Base-by-base conservation (phyloP, 2,113 vertebrate genomes). In the Geococcyx californianus region DNA sequence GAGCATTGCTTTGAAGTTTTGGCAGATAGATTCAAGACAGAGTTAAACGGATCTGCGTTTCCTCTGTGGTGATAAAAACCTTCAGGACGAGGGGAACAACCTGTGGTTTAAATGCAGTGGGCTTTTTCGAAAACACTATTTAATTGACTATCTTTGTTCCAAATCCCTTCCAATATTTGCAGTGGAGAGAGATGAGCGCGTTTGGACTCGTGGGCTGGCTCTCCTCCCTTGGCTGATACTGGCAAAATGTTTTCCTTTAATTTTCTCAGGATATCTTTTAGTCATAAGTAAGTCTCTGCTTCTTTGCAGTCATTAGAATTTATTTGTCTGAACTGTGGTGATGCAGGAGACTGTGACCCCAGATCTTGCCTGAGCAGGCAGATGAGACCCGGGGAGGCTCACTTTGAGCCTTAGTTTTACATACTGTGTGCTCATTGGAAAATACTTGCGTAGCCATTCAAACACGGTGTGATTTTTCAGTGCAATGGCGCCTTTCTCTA, bases 161-260 rank as follows among this genome's bases (percentile, higher is more conserved):
- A 83, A 92, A 83, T 94, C 58, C 82, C 54, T 92, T 87, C 92
- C 82, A 80, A 76, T 87, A 90, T 92, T 90, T 95, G 92, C 89
- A 66, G 73, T 89, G 72, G 85, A 66, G 89, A 62, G 62, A 75
- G 76, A 70, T 5, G 68, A 79, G 62, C 1, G 4, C 4, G 0
- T 25, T 17, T 51, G 62, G 72, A 14, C 89, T 56, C 7, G 2
- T 20, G 85, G 67, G 77, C 76, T 70, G 77, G 13, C 63, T 6
- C 4, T 31, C 33, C 63, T 78, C 89, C 55, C 67, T 52, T 7
- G 42, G 67, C 92, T 92, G 85, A 60, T 44, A 55, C 52, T 26
- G 62, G 89, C 62, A 70, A 89, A 87, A 60, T 83, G 82, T 89
- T 91, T 92, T 95, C 70, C 76, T 86, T 94, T 86, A 17, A 86